phyloP scores from a whole-genome alignment of 2,888 invertebrate genomes.

The Plebejus argus region DNA sequence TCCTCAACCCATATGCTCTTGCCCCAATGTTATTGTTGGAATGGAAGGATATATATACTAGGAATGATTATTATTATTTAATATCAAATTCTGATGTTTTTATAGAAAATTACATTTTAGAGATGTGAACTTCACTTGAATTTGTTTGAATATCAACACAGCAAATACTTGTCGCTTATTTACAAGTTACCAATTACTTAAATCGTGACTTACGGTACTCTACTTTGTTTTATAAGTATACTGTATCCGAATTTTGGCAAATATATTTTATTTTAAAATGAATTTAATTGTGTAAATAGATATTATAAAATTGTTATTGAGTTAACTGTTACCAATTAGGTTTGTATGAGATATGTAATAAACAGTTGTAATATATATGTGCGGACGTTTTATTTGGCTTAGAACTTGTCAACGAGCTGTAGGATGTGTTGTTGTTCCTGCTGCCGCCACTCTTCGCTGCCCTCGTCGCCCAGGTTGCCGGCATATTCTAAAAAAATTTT shows the following conservation, averaged over 20 bases:
- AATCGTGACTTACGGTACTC: not conserved
- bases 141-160: not conserved
- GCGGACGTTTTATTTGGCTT: constrained; percentile 51
- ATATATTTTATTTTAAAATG: not conserved
- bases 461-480: constrained; percentile 95
- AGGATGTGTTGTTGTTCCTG: constrained; percentile 95
- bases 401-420: constrained; percentile 96
- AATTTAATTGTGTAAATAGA: constrained; percentile 24
- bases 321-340: constrained; percentile 50
- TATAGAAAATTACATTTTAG: not conserved
- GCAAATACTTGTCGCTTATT: not conserved
- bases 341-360: constrained; percentile 33
- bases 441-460: constrained; percentile 91
- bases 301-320: constrained; percentile 50
- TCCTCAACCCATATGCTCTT: no score
- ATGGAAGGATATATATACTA: no score
- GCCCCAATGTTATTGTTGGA: no score
- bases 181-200: not conserved
- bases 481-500: no score
- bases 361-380: constrained; percentile 39
- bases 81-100: no score
- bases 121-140: not conserved
- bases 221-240: not conserved
- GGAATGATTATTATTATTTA: no score
- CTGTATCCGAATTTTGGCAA: not conserved